These are phyloP conservation scores for Trididemnum miniatum DNA, from an alignment of 23 tunicate species.

Conservation along the genomic window DNA sequence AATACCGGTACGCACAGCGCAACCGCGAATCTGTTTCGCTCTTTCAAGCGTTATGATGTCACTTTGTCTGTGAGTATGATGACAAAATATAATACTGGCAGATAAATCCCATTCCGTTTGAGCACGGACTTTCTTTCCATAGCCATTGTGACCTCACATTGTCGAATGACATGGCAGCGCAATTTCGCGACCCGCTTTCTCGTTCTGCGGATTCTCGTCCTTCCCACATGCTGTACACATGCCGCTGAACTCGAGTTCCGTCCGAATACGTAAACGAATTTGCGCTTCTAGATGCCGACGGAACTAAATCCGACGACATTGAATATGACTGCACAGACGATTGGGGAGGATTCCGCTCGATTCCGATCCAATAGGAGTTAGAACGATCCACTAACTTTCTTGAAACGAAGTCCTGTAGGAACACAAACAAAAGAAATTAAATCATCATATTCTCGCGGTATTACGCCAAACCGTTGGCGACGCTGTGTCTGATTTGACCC, in stretches of 20 bases:
- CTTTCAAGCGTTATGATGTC: too few species aligned
- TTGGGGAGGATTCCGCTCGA: conserved; percentile 31
- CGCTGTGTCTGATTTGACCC: too few species aligned
- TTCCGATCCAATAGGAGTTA: conserved; percentile 73
- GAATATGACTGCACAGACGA: background rate
- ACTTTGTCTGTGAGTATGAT: too few species aligned
- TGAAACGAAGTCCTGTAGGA: conserved; percentile 55
- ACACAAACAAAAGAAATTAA: too few species aligned
- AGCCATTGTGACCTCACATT: conserved; percentile 50
- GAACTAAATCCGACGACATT: conserved; percentile 10
- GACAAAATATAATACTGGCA: conserved; percentile 76
- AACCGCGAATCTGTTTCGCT: too few species aligned
- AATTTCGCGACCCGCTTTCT: conserved; percentile 18
- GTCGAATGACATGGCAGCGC: conserved; percentile 64
- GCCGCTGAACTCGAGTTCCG: conserved; percentile 71
- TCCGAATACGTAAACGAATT: conserved; percentile 55
- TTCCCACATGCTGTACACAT: conserved; percentile 78
- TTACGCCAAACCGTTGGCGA: too few species aligned
- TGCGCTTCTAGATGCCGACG: conserved; percentile 25
- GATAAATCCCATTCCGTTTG: conserved; percentile 43
- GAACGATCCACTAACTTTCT: conserved; percentile 38
- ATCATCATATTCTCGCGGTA: too few species aligned
- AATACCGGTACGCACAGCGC: too few species aligned
- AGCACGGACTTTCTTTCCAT: conserved; percentile 65
- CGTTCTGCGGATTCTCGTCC: conserved; percentile 8